Conservation (phyloP, 2,797 vertebrate genomes). For the Siniperca scherzeri region DNA sequence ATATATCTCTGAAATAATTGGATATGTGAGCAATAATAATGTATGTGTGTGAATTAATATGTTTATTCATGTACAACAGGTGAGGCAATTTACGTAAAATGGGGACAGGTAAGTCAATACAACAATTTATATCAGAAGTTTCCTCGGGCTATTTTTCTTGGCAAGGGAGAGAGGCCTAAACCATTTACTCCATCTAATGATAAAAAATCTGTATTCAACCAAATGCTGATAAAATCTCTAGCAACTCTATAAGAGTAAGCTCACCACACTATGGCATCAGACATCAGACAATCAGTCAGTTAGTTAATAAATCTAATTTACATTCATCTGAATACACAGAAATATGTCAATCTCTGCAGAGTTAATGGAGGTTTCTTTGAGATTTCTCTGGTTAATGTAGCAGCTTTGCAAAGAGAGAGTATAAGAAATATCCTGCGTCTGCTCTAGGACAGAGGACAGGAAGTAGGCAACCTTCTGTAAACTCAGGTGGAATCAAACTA, state of each 20-base stretch:
- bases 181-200: neutral
- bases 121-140: neutral
- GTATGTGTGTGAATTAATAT: neutral
- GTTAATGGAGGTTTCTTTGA: neutral
- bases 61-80: conserved; percentile 9
- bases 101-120: neutral
- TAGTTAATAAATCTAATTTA: neutral
- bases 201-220: neutral
- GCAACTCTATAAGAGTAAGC: neutral
- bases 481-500: no score
- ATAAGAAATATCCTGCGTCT: no score
- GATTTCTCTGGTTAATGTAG: neutral
- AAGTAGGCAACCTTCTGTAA: no score
- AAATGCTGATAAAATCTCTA: neutral
- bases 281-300: neutral
- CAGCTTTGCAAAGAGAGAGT: no score
- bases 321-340: neutral
- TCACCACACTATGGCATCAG: neutral
- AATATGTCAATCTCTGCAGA: neutral
- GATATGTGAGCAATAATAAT: neutral
- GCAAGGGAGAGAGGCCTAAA: neutral
- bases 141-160: neutral
- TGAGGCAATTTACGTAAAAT: neutral
- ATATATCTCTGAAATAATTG: conserved; percentile 4
- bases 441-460: no score